A percentile compares a stretch with the other conserved stretches of the same genome.
phyloP scores from a whole-genome alignment of 23 tunicate genomes.

The Ciona savignyi region DNA sequence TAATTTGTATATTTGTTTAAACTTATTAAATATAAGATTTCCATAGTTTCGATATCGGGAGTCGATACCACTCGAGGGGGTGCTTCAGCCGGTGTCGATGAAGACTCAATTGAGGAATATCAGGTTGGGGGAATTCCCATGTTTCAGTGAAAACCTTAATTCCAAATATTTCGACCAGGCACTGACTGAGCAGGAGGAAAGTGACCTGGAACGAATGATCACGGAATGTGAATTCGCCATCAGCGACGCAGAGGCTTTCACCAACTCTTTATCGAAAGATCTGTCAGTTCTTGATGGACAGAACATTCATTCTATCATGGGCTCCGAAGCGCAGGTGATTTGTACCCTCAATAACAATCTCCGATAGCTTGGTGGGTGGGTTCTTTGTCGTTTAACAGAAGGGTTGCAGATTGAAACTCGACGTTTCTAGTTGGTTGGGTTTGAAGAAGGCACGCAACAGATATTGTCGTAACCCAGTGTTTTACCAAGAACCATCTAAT shows the following conservation, averaged over 20 bases:
- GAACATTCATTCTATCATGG: conserved; percentile 96
- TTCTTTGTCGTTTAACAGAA: no score
- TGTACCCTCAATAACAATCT: no score
- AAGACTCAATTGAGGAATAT: conserved; percentile 54
- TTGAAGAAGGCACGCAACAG: not conserved
- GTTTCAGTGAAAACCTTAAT: not conserved
- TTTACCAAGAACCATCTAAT: no score
- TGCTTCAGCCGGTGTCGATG: conserved; percentile 29
- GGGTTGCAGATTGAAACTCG: no score
- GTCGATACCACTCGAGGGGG: conserved; percentile 25
- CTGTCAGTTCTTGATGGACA: conserved; percentile 93
- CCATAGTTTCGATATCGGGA: conserved; percentile 55
- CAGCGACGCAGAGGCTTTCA: conserved; percentile 85
- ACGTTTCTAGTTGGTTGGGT: no score
- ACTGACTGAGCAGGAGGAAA: conserved; percentile 76
- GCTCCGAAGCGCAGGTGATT: conserved; percentile 91
- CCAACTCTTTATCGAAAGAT: conserved; percentile 54
- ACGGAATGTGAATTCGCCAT: conserved; percentile 89
- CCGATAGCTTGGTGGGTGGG: no score
- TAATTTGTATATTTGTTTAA: not conserved
- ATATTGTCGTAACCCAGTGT: no score
- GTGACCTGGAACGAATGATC: conserved; percentile 82
- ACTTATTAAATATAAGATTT: not conserved
- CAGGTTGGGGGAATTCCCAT: conserved; percentile 28
- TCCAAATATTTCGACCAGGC: conserved; percentile 30